Conservation (phyloP, 92 coral and sea anemone genomes). For the Porites rus region DNA sequence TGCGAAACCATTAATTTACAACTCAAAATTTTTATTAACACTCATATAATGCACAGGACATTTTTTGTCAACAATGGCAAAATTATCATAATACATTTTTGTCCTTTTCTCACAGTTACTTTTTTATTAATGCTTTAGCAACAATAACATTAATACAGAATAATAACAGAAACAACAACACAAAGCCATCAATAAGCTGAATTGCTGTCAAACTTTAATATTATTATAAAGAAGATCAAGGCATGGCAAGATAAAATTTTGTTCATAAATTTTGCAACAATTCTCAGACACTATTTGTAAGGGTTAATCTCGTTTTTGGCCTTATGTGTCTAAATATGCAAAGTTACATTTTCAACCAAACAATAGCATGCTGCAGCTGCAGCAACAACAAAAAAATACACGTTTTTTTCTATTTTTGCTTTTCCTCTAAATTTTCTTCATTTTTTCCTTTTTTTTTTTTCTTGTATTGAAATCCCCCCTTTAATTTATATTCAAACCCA, state of each 20-base stretch:
- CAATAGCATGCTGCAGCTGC: not conserved
- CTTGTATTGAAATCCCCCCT: not conserved
- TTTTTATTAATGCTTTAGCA: not conserved
- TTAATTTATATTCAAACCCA: not conserved
- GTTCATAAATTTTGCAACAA: not conserved
- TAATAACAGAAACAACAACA: not conserved
- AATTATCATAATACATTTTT: no score
- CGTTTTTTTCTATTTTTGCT: not conserved
- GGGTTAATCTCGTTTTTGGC: not conserved
- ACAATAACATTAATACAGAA: not conserved
- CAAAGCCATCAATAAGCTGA: not conserved
- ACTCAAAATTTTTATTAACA: not conserved
- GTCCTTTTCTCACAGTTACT: not conserved
- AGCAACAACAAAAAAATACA: not conserved
- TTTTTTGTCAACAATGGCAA: not conserved
- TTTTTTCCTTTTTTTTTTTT: not conserved
- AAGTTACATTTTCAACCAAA: not conserved
- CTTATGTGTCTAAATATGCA: not conserved
- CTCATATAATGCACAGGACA: not conserved
- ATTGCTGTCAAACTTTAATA: not conserved
- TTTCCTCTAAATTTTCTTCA: not conserved
- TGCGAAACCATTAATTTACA: not conserved
- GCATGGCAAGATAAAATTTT: not conserved
- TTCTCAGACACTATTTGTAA: not conserved
- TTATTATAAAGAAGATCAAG: not conserved